phyloP scores from a whole-genome alignment of 1,140 invertebrate genomes.

The Halictus rubicundus region DNA sequence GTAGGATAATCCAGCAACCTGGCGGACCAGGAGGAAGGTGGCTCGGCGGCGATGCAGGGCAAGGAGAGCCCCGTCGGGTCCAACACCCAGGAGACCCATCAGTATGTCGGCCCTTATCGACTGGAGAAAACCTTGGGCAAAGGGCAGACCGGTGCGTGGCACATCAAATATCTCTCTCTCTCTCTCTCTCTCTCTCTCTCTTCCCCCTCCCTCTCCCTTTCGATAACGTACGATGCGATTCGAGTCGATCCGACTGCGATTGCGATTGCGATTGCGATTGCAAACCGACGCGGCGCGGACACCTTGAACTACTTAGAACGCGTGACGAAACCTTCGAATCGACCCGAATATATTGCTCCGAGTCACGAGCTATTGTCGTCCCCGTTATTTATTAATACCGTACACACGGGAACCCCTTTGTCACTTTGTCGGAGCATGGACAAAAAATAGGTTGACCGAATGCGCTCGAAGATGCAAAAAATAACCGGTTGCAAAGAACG shows the following conservation, averaged over 20 bases:
- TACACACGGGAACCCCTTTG: not conserved
- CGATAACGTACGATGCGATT: no score
- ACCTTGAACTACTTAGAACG: not conserved
- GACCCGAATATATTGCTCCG: not conserved
- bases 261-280: not conserved
- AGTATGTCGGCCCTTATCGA: conserved; percentile 98
- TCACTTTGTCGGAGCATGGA: not conserved
- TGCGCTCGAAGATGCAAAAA: not conserved
- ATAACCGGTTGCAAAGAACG: not conserved
- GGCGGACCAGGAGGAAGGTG: conserved; percentile 67
- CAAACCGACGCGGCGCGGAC: not conserved
- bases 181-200: no score
- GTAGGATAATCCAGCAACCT: conserved; percentile 62
- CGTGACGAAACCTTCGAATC: conserved; percentile 4
- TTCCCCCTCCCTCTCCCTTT: no score
- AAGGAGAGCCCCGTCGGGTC: conserved; percentile 75
- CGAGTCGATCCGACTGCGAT: not conserved
- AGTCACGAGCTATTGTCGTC: conserved; percentile 5
- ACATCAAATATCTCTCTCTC: not conserved
- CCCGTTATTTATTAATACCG: not conserved
- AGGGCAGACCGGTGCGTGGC: conserved; percentile 96
- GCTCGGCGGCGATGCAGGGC: conserved; percentile 72
- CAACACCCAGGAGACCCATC: conserved; percentile 88
- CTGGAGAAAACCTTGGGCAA: conserved; percentile 99
- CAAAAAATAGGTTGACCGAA: not conserved